Conservation (phyloP, 1,140 invertebrate species). For the Holcopasites calliopsidis region DNA sequence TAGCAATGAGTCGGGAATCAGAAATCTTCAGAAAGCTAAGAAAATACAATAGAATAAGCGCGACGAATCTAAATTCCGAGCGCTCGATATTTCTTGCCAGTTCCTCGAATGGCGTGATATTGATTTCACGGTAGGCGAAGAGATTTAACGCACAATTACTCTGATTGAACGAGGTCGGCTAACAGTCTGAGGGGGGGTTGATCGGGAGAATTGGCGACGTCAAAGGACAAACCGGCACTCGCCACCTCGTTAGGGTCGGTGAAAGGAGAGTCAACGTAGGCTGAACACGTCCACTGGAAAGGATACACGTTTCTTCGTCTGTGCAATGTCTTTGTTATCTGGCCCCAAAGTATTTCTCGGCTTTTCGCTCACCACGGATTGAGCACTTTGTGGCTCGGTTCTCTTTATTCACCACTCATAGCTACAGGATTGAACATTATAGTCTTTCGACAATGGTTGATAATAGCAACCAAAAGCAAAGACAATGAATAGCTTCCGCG, state of each 20-base stretch:
- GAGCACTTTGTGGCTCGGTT: no score
- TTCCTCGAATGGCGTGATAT: conserved; percentile 52
- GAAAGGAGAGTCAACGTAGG: conserved; percentile 50
- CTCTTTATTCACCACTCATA: no score
- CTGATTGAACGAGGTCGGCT: conserved; percentile 63
- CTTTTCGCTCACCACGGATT: no score
- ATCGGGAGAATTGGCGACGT: conserved; percentile 47
- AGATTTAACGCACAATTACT: conserved; percentile 73
- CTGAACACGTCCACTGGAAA: conserved; percentile 20
- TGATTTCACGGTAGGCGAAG: conserved; percentile 60
- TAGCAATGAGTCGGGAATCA: neutral
- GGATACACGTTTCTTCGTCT: conserved; percentile 12
- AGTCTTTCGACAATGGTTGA: no score
- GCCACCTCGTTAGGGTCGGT: conserved; percentile 48
- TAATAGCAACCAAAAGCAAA: no score
- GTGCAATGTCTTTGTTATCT: conserved; percentile 34
- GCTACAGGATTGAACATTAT: no score
- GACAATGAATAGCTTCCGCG: neutral
- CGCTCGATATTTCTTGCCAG: neutral
- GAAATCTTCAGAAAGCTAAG: neutral
- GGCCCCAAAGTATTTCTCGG: neutral
- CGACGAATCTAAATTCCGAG: no score
- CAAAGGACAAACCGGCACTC: conserved; percentile 57
- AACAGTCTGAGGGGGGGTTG: conserved; percentile 12
- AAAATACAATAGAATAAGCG: no score